Percentiles rank a stretch among this genome's conserved stretches.
Conservation (phyloP, 2,888 invertebrate species). For the Osmoderma eremita region DNA sequence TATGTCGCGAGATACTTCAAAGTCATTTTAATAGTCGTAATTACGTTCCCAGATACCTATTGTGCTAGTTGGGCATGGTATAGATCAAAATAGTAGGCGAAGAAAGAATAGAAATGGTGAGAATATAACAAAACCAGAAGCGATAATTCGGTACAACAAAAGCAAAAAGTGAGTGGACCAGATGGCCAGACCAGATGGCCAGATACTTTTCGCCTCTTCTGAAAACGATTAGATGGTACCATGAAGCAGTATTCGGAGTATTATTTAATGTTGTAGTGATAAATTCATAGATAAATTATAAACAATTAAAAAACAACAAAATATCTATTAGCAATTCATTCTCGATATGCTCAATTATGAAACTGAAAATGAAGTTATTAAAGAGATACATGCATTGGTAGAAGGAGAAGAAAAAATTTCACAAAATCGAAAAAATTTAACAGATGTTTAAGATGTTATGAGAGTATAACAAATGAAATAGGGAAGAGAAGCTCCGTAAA, state of each 20-base stretch:
- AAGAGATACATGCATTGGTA: constrained; percentile 10
- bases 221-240: constrained; percentile 45
- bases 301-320: constrained; percentile 11
- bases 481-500: no score
- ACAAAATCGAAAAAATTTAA: constrained; percentile 10
- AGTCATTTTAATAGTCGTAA: no score
- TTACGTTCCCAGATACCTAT: no score
- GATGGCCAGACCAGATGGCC: constrained; percentile 44
- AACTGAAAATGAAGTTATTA: not conserved
- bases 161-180: no score
- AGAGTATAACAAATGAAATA: no score
- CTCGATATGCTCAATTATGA: constrained; percentile 7
- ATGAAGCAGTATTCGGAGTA: constrained; percentile 43
- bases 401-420: constrained; percentile 6
- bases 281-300: constrained; percentile 37
- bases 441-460: no score
- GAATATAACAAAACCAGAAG: constrained; percentile 29
- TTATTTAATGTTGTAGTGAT: constrained; percentile 42
- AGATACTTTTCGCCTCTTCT: constrained; percentile 44
- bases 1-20: no score
- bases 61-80: no score
- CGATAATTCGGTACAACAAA: no score
- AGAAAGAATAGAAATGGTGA: constrained; percentile 1
- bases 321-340: constrained; percentile 13
- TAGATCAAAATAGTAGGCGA: constrained; percentile 1